Evolutionary conservation across 2,113 vertebrate genomes (phyloP), one percentile per base, ranked within the genome.

Genomic region (Mormyrus iriodes): DNA sequence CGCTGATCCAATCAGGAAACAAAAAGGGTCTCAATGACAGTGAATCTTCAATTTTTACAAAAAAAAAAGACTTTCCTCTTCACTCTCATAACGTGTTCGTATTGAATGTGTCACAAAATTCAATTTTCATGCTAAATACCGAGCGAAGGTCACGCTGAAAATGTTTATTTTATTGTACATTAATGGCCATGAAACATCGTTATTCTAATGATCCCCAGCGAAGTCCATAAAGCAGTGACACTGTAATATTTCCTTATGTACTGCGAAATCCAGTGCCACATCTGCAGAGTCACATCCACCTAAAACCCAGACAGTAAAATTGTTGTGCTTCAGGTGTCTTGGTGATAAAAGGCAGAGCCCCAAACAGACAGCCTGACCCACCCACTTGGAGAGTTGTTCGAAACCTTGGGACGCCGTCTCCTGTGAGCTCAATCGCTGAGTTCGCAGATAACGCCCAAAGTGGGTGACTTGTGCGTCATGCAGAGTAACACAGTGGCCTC

Each of bases 51-150:
- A 61, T 31, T 88, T 52, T 79, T 35, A 90, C 61, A 87, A 84
- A 21, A 69, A 87, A 85, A 31, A 73, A 88, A 52, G 65, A 90
- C 73, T 39, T 88, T 49, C 69, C 39, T 51, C 82, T 31, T 82
- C 85, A 58, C 48, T 44, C 69, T 51, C 49, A 27, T 55, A 21
- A 73, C 24, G 53, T 27, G 87, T 51, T 73, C 83, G n/a, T 49
- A 82, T 55, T 86, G 52, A 88, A 88, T 24, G 13, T 73, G 53
- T 86, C 79, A 88, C 79, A 84, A 88, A 65, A 90, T 88, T 88
- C 35, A 90, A 90, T 90, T 90, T 90, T 86, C 87, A 88, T 90
- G 51, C 44, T 73, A 90, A 88, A 90, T 58, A 88, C 86, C n/a
- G 69, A 82, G 31, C 73, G 61, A 69, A 58, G 87, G 53, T 69